Conservation (phyloP, 2,797 vertebrate genomes). For the Notamacropus eugenii region DNA sequence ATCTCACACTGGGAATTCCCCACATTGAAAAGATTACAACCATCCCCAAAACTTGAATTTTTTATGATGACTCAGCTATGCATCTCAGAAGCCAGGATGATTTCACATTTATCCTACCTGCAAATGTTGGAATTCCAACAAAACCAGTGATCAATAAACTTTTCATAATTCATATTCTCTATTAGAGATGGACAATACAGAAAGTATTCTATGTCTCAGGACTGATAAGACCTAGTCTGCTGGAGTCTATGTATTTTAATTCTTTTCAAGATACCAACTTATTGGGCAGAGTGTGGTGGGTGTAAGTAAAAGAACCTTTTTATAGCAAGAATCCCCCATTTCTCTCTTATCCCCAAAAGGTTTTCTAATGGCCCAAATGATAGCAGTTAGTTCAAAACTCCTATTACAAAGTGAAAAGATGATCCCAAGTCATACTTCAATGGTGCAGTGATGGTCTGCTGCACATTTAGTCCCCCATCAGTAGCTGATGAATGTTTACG, state of each 20-base stretch:
- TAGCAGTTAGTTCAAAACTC: not conserved
- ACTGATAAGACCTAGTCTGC: not conserved
- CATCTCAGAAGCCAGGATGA: not conserved
- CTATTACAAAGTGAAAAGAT: not conserved
- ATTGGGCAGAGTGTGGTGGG: not conserved
- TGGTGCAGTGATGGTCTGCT: too few relatives aligned
- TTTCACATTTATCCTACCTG: not conserved
- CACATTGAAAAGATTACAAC: not conserved
- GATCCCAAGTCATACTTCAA: not conserved
- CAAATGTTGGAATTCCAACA: not conserved
- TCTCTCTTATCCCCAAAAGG: not conserved
- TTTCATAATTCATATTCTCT: not conserved
- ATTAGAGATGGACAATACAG: not conserved
- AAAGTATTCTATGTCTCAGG: not conserved
- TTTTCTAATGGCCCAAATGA: not conserved
- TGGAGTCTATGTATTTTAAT: not conserved
- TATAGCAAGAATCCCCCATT: not conserved
- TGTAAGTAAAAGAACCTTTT: not conserved
- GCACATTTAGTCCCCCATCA: too few relatives aligned
- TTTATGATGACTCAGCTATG: constrained; percentile 16
- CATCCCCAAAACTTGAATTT: not conserved
- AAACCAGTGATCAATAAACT: constrained; percentile 3
- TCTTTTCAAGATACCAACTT: not conserved
- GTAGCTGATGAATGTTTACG: not conserved
- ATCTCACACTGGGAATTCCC: not conserved